These are phyloP conservation scores for Morinoia aosen DNA, from an alignment of 2,888 invertebrate species.

Conservation along the genomic window DNA sequence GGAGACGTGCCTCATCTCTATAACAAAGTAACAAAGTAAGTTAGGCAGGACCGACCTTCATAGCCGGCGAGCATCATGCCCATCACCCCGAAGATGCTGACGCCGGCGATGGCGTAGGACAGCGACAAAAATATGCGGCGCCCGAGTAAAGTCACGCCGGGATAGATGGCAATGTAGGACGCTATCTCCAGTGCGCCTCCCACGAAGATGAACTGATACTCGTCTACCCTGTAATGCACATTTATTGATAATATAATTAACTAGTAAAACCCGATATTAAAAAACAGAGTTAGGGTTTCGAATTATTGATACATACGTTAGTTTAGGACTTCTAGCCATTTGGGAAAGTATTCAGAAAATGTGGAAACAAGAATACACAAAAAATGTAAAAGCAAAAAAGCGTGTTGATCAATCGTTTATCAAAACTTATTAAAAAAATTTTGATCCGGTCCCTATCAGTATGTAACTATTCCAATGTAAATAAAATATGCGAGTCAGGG, in stretches of 20 bases:
- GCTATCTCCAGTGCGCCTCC: slow-evolving; percentile 60
- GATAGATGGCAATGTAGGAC: slow-evolving; percentile 58
- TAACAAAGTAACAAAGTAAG: not conserved
- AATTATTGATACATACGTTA: too few species aligned
- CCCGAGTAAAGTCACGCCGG: slow-evolving; percentile 54
- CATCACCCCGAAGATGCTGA: slow-evolving; percentile 54
- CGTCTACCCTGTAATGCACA: slow-evolving; percentile 52
- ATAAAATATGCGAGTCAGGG: too few species aligned
- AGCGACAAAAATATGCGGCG: slow-evolving; percentile 48
- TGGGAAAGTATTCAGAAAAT: too few species aligned
- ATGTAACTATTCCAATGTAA: too few species aligned
- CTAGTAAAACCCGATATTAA: not conserved
- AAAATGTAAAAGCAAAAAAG: too few species aligned
- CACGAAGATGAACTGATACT: slow-evolving; percentile 60
- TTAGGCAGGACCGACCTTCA: not conserved
- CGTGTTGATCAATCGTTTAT: too few species aligned
- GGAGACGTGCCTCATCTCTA: not conserved
- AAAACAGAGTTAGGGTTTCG: too few species aligned
- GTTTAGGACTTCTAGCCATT: too few species aligned
- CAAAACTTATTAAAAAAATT: too few species aligned
- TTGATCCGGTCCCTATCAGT: too few species aligned
- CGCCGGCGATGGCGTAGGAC: slow-evolving; percentile 51
- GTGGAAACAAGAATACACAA: too few species aligned
- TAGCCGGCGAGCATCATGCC: slow-evolving; percentile 36
- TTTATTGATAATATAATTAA: not conserved